These are phyloP conservation scores for Dryomyza anilis DNA, from an alignment of 2,888 invertebrate species.

Conservation along the genomic window DNA sequence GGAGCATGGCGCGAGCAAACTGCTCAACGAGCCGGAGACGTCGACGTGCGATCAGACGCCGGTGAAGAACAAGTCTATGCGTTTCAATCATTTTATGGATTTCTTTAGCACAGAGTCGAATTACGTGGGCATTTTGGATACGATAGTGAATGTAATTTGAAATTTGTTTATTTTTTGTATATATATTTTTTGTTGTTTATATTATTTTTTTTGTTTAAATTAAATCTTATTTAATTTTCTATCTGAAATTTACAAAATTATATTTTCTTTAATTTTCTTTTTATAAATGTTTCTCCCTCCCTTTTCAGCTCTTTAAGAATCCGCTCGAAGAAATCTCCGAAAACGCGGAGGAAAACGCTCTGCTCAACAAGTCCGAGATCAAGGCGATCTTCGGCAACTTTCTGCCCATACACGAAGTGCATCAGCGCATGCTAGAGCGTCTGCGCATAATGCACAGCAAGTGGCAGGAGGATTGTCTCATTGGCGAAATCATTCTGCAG, in stretches of 20 bases:
- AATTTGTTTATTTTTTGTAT: slow-evolving; percentile 24
- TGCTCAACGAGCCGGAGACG: slow-evolving; percentile 49
- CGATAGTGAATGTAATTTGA: slow-evolving; percentile 81
- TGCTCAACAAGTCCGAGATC: slow-evolving; percentile 88
- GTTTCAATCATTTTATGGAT: slow-evolving; percentile 71
- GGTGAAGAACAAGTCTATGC: slow-evolving; percentile 59
- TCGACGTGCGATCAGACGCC: slow-evolving; percentile 50
- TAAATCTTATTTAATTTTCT: not conserved
- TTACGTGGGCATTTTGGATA: slow-evolving; percentile 93
- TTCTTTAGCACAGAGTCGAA: slow-evolving; percentile 96
- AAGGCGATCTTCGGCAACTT: slow-evolving; percentile 96
- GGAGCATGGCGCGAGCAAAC: slow-evolving; percentile 49
- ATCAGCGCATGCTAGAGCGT: slow-evolving; percentile 74
- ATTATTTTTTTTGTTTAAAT: not conserved
- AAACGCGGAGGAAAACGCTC: slow-evolving; percentile 71
- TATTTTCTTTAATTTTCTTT: too few relatives aligned
- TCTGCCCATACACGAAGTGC: slow-evolving; percentile 92
- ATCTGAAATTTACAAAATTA: not conserved
- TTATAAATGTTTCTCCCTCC: not conserved
- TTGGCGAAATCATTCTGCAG: slow-evolving; percentile 87
- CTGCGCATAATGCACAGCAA: slow-evolving; percentile 61
- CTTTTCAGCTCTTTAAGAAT: slow-evolving; percentile 83
- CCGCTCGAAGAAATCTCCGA: slow-evolving; percentile 88
- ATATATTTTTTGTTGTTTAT: too few relatives aligned
- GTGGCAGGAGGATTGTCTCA: slow-evolving; percentile 87